Base-by-base conservation (phyloP, 2,888 invertebrate species). In the Himalopsyche anomala region DNA sequence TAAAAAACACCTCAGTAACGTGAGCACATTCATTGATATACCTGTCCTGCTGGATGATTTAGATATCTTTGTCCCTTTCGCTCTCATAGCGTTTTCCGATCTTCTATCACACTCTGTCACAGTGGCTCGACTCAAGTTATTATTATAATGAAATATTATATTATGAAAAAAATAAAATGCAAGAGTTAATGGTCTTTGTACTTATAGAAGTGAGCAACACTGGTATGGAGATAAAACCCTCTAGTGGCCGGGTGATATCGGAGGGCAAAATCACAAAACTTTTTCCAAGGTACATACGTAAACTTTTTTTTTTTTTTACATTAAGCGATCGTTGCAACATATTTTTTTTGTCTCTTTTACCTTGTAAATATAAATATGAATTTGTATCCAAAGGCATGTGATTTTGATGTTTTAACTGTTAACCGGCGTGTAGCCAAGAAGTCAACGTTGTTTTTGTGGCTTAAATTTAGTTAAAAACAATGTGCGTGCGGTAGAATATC, bases 111-210 rank as follows among this genome's bases (percentile, higher is more conserved):
- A 19, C 62, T 62, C 62, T 62, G 62, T 19, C 62, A 62, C 62
- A 62, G 62, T 56, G 56, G 56, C 56, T 56, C n/a, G 17, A 56
- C 2, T 19, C 56, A 9, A 17, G 56, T 62, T 62, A 62, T 62
- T 62, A 62, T 62, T 62, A 62, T 62, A 62, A 62, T 62, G 62
- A 62, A 62, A 62, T 62, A 62, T 62, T 62, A 62, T 62, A 62
- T 62, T 62, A 62, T 62, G 19, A 62, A 62, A 62, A 62, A 62
- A 62, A 62, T 19, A 28, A 62, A 62, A 62, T 62, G 62, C 62
- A 62, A 62, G 28, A 62, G 62, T n/a, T 62, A 62, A 62, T 62
- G 62, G 62, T 62, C 62, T 62, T 62, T 62, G 19, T 62, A 62
- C 62, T 62, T 62, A 62, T 19, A 62, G 62, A 62, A 62, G 62